Percentiles rank a stretch among this genome's conserved stretches.
Evolutionary conservation across 2,888 invertebrate species (phyloP).

Genomic region (Tenthredo mesomela): DNA sequence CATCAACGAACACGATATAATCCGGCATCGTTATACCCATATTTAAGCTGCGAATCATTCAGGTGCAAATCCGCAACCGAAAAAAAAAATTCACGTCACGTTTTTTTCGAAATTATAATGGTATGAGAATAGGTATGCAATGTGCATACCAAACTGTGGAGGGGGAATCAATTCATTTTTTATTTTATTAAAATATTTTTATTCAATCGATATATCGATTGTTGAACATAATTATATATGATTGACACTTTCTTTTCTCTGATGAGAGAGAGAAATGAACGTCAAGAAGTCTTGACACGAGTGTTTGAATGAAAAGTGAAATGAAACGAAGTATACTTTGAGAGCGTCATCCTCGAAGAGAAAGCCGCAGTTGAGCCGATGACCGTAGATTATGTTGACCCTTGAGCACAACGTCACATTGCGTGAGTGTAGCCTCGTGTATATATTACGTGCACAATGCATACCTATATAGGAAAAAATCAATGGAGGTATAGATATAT

Average conservation of each 20-base stretch:
- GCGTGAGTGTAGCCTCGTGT: slow-evolving; percentile 18
- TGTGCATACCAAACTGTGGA: background rate
- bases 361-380: slow-evolving; percentile 37
- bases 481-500: background rate
- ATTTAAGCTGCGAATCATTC: background rate
- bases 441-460: slow-evolving; percentile 7
- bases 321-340: slow-evolving; percentile 7
- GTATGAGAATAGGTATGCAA: too few species aligned
- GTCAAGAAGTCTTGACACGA: background rate
- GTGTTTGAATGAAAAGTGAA: slow-evolving; percentile 41
- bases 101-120: background rate
- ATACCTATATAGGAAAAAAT: background rate
- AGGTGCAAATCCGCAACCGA: background rate
- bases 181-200: background rate
- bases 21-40: background rate
- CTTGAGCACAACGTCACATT: slow-evolving; percentile 23
- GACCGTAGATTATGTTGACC: slow-evolving; percentile 37
- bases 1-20: background rate
- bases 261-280: background rate
- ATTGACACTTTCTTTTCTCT: background rate
- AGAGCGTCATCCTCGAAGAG: slow-evolving; percentile 29
- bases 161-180: background rate
- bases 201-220: background rate
- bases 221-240: background rate
- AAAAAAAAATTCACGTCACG: background rate